Evolutionary conservation across 2,797 vertebrate genomes (phyloP), one percentile per base, ranked within the genome.

Genomic region (Coregonus sp.): DNA sequence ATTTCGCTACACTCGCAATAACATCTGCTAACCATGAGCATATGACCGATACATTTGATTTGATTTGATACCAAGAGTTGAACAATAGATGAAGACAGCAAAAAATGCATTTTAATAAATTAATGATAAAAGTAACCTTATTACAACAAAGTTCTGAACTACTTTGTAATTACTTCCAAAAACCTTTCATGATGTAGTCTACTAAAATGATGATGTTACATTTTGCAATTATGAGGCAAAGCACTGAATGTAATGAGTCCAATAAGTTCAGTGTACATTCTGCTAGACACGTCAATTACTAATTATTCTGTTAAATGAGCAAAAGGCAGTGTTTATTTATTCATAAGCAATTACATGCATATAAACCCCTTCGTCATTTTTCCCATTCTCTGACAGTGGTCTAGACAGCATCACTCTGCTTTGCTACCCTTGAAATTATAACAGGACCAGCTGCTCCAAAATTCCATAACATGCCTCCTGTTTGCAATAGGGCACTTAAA

Each of bases 391-490:
- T 63, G 11, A 33, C 29, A 37, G 12, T 68, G 29, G 9, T 31
- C 11, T 9, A 66, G 5, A 12, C 4, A 7, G 15, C 3, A 31
- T 25, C 40, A 47, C 7, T 66, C 12, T 20, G 70, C 18, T 47
- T 72, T 47, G 15, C 3, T 70, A 47, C 59, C 65, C 61, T 37
- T 78, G 69, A 71, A 61, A 63, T 67, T 65, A 78, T 70, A 31
- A 20, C 71, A 75, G 50, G 72, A 52, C 52, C 63, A 72, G 70
- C 54, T 65, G 63, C 12, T 59, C 35, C n/a, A 72, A 71, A 78
- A 78, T 71, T 79, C 75, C 80, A 76, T 82, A 82, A 80, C 75
- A 47, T 47, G 40, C 40, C 2, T 47, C 40, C 2, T 47, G 40
- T 47, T 47, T 47, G 40, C 40, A 47, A 47, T 9, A 47, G 2